Conservation (phyloP, 2,888 invertebrate genomes). For the Ernsta delagoae region DNA sequence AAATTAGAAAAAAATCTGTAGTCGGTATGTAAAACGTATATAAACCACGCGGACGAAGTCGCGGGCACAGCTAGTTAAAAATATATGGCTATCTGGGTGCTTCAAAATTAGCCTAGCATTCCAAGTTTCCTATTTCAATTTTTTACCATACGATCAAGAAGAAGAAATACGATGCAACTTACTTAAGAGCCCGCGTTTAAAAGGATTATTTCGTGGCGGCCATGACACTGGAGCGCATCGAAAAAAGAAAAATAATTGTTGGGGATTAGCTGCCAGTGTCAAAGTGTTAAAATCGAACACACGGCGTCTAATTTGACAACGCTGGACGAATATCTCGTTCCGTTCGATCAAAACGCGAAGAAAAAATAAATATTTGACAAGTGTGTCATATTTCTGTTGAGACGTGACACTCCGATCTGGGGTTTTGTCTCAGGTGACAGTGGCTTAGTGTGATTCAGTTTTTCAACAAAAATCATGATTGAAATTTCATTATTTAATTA, state of each 20-base stretch:
- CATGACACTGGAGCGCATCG: constrained; percentile 73
- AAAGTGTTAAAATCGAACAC: constrained; percentile 84
- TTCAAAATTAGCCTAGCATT: constrained; percentile 44
- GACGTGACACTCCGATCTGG: constrained; percentile 76
- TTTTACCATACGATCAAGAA: constrained; percentile 57
- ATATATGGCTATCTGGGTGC: constrained; percentile 10
- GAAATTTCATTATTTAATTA: constrained; percentile 57
- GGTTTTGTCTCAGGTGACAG: constrained; percentile 59
- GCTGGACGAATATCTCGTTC: constrained; percentile 56
- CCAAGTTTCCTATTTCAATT: constrained; percentile 64
- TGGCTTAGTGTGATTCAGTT: constrained; percentile 69
- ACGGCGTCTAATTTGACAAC: constrained; percentile 81
- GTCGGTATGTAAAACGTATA: too few species aligned
- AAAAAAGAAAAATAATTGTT: constrained; percentile 72
- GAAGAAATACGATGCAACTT: constrained; percentile 75
- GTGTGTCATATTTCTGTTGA: constrained; percentile 78
- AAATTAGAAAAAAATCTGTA: too few species aligned
- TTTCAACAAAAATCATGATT: constrained; percentile 69
- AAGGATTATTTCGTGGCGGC: constrained; percentile 77
- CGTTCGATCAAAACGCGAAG: constrained; percentile 48
- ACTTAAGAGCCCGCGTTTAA: constrained; percentile 67
- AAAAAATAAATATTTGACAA: constrained; percentile 67
- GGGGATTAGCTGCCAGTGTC: constrained; percentile 83
- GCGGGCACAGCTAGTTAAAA: too few species aligned
- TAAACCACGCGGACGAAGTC: too few species aligned